Conservation (phyloP, 2,888 invertebrate genomes). For the Noctua janthe region DNA sequence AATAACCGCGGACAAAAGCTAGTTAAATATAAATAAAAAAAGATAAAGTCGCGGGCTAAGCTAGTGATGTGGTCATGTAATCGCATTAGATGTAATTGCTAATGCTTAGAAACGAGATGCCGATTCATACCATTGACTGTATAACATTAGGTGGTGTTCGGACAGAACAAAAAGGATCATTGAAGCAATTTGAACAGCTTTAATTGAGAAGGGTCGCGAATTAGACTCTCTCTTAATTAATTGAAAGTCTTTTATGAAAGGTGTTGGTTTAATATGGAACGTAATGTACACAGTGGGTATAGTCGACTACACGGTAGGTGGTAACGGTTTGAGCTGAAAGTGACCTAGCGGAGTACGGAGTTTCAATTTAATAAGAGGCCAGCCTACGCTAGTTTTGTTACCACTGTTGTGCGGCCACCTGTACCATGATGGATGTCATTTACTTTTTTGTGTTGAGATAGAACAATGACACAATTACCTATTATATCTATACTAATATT, state of each 20-base stretch:
- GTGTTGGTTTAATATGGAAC: not conserved
- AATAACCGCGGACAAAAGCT: too few species aligned
- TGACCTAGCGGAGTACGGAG: not conserved
- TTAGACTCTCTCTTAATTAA: constrained; percentile 36
- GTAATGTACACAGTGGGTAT: too few species aligned
- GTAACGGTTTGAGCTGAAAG: too few species aligned
- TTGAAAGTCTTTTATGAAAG: not conserved
- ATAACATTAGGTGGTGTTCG: constrained; percentile 22
- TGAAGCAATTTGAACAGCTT: constrained; percentile 22
- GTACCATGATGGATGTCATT: not conserved
- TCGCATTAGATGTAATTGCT: constrained; percentile 41
- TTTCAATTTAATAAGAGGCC: not conserved
- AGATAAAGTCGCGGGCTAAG: not conserved
- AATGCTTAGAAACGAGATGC: constrained; percentile 25
- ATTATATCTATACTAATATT: too few species aligned
- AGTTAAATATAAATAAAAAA: not conserved
- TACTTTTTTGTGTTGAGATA: not conserved
- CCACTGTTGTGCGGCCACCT: not conserved
- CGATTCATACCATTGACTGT: constrained; percentile 30
- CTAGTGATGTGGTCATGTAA: constrained; percentile 5
- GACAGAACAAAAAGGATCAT: constrained; percentile 33
- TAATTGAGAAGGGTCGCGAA: constrained; percentile 35
- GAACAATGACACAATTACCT: not conserved
- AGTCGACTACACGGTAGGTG: not conserved
- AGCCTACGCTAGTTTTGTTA: not conserved